These are phyloP conservation scores for Cotesia glomerata DNA, from an alignment of 1,140 invertebrate species.

Conservation along the genomic window DNA sequence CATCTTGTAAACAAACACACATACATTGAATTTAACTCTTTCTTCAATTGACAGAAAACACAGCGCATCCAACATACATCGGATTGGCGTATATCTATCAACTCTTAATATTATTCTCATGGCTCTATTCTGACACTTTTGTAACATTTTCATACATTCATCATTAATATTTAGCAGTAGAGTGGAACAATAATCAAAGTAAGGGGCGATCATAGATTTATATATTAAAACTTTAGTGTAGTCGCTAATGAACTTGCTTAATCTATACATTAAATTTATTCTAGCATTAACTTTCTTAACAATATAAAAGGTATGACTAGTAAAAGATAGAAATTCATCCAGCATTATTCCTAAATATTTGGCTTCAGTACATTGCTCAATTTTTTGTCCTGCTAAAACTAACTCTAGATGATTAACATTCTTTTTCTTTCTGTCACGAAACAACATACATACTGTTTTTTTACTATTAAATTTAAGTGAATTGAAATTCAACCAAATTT, in stretches of 20 bases:
- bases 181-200: not conserved
- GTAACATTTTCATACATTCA: not conserved
- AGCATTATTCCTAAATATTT: conserved; percentile 3
- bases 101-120: too few relatives aligned
- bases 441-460: too few relatives aligned
- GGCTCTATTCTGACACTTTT: conserved; percentile 3
- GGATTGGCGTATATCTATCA: too few relatives aligned
- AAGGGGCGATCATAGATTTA: not conserved
- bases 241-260: not conserved
- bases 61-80: too few relatives aligned
- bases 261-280: conserved; percentile 14
- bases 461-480: too few relatives aligned
- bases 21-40: too few relatives aligned
- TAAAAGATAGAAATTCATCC: conserved; percentile 3
- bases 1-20: too few relatives aligned
- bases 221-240: not conserved
- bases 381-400: too few relatives aligned
- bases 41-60: too few relatives aligned
- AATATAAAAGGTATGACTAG: conserved; percentile 5
- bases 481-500: conserved; percentile 21
- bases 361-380: too few relatives aligned
- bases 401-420: not conserved
- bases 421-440: not conserved
- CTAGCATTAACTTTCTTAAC: conserved; percentile 22
- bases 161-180: too few relatives aligned